Percentiles rank a stretch among this genome's conserved stretches.
Evolutionary conservation across 2,113 vertebrate genomes (phyloP).

Genomic region (Channa argus): DNA sequence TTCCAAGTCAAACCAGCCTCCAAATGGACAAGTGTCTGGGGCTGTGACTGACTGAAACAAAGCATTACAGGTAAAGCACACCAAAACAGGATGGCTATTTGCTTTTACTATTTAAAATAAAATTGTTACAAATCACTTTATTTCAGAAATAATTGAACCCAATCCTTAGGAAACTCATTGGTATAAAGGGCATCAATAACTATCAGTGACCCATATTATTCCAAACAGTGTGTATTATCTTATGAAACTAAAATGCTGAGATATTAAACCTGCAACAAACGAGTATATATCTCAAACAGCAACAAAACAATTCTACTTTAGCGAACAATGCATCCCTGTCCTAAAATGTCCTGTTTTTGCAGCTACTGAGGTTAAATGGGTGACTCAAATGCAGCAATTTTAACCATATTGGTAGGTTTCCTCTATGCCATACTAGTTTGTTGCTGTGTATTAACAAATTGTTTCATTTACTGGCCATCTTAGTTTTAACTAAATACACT

Average conservation of each 20-base stretch:
- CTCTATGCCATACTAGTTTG: not conserved
- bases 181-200: not conserved
- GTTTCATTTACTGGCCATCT: not conserved
- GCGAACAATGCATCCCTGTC: not conserved
- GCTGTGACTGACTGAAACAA: conserved; percentile 33
- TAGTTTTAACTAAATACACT: not conserved
- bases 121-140: conserved; percentile 8
- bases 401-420: not conserved
- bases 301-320: conserved; percentile 1
- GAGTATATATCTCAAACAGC: not conserved
- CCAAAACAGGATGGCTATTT: conserved; percentile 8
- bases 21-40: conserved; percentile 26
- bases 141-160: conserved; percentile 18
- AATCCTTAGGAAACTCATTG: conserved; percentile 11
- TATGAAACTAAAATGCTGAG: conserved; percentile 1
- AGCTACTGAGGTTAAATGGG: not conserved
- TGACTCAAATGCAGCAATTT: conserved; percentile 11
- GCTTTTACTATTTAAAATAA: conserved; percentile 13
- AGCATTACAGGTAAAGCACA: conserved; percentile 35
- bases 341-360: not conserved
- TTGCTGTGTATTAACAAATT: not conserved
- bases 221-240: conserved; percentile 9
- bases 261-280: not conserved
- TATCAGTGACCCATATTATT: not conserved
- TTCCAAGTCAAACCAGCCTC: conserved; percentile 45